These are phyloP conservation scores for Andrena minutula DNA, from an alignment of 2,888 invertebrate genomes.

Conservation along the genomic window DNA sequence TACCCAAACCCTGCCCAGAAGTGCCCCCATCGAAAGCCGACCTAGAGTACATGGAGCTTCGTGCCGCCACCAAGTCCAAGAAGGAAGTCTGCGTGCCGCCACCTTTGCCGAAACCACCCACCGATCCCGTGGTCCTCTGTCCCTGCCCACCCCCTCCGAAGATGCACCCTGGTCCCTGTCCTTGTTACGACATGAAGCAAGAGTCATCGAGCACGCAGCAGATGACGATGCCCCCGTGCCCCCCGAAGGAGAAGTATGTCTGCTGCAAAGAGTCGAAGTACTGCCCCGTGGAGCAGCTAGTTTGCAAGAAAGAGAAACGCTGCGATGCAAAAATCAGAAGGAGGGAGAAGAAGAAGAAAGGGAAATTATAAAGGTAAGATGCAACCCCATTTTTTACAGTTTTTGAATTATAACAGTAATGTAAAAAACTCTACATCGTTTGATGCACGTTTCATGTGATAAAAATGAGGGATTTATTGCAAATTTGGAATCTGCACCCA, in stretches of 20 bases:
- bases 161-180: constrained; percentile 78
- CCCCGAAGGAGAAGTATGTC: constrained; percentile 57
- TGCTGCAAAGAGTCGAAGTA: constrained; percentile 60
- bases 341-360: constrained; percentile 20
- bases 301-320: constrained; percentile 17
- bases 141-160: constrained; percentile 78
- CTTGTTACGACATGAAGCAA: constrained; percentile 59
- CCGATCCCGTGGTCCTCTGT: constrained; percentile 72
- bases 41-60: not conserved
- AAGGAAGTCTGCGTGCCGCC: constrained; percentile 54
- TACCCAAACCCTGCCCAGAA: constrained; percentile 55
- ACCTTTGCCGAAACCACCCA: constrained; percentile 77
- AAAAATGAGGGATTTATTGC: too few relatives aligned
- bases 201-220: accelerated
- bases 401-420: too few relatives aligned
- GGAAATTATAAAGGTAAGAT: not conserved
- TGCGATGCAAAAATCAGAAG: constrained; percentile 26
- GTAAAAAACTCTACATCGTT: too few relatives aligned
- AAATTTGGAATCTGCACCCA: too few relatives aligned
- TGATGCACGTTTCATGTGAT: too few relatives aligned
- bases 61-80: not conserved
- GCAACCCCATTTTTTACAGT: too few relatives aligned
- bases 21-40: not conserved
- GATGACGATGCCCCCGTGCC: constrained; percentile 57
- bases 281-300: constrained; percentile 51